Conservation (phyloP, 1,140 invertebrate species). For the Formica exsecta region DNA sequence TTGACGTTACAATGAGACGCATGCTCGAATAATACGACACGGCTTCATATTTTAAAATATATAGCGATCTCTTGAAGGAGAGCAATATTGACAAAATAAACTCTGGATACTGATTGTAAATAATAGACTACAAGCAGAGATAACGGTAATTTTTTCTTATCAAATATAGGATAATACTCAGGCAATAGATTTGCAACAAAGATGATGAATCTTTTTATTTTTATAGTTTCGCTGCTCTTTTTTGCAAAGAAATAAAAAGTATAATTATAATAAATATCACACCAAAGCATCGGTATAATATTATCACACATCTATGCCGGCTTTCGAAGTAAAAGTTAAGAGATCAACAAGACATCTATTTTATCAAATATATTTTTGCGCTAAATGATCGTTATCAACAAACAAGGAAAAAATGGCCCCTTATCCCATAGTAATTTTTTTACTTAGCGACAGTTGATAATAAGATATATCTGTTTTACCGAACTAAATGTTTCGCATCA, state of each 20-base stretch:
- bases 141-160: not conserved
- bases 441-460: not conserved
- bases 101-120: too few relatives aligned
- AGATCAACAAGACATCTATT: not conserved
- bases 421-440: not conserved
- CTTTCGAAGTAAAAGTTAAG: too few relatives aligned
- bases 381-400: not conserved
- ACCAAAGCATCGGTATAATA: too few relatives aligned
- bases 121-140: too few relatives aligned
- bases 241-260: too few relatives aligned
- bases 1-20: not conserved
- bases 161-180: not conserved
- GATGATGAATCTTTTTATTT: not conserved
- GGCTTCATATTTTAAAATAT: too few relatives aligned
- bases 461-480: not conserved
- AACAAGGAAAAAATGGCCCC: not conserved
- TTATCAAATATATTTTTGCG: not conserved
- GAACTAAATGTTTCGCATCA: not conserved
- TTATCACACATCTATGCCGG: too few relatives aligned
- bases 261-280: too few relatives aligned
- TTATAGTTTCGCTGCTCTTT: constrained; percentile 3
- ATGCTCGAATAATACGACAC: too few relatives aligned
- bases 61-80: too few relatives aligned
- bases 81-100: too few relatives aligned
- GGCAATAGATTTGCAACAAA: not conserved